A percentile compares a stretch with the other conserved stretches of the same genome.
phyloP scores from a whole-genome alignment of 2,888 invertebrate species.

The Mythimna lalbum region DNA sequence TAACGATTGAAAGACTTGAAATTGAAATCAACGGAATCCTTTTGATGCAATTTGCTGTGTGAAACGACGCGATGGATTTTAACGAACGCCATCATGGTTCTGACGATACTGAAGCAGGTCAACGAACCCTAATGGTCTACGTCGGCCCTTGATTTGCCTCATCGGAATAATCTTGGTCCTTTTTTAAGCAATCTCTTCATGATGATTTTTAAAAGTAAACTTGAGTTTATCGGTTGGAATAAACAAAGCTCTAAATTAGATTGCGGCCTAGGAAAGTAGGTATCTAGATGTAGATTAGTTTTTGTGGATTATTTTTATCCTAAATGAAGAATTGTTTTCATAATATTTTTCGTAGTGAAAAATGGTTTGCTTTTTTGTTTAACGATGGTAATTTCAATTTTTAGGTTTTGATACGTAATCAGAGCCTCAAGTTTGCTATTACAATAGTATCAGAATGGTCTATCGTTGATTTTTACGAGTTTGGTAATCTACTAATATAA shows the following conservation, averaged over 20 bases:
- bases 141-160: slow-evolving; percentile 45
- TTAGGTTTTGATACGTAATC: no score
- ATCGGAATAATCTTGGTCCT: slow-evolving; percentile 49
- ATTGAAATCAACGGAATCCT: slow-evolving; percentile 58
- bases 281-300: slow-evolving; percentile 12
- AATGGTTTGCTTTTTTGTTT: neutral
- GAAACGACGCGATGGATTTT: slow-evolving; percentile 66
- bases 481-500: no score
- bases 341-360: neutral
- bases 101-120: slow-evolving; percentile 39
- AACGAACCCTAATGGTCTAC: slow-evolving; percentile 49
- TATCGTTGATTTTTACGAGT: no score
- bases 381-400: neutral
- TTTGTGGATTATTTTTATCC: slow-evolving; percentile 3
- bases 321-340: slow-evolving; percentile 20
- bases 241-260: slow-evolving; percentile 49
- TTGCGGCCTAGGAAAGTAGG: slow-evolving; percentile 3
- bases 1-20: slow-evolving; percentile 53
- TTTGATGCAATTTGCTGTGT: slow-evolving; percentile 65
- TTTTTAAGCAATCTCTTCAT: slow-evolving; percentile 45
- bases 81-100: slow-evolving; percentile 61
- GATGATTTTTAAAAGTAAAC: slow-evolving; percentile 43
- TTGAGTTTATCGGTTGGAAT: slow-evolving; percentile 38
- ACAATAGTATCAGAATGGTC: no score
- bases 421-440: no score